Base-by-base conservation (phyloP, 2,797 vertebrate genomes). In the Hippocampus kuda region DNA sequence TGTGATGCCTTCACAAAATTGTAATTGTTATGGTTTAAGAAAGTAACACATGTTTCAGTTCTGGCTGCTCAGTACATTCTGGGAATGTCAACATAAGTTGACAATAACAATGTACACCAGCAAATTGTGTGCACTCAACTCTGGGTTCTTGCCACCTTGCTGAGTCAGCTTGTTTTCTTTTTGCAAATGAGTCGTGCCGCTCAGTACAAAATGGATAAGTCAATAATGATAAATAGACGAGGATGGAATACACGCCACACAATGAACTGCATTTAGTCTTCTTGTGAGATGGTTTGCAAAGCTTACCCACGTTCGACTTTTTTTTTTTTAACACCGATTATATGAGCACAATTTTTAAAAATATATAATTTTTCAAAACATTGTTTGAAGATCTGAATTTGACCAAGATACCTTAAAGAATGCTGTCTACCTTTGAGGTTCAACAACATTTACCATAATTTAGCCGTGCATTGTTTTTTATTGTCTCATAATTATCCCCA, bases 141-240 rank as follows among this genome's bases (percentile, higher is more conserved):
- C 10, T 7, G 10, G 54, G 54, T 24, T 56, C 54, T 27, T 57
- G 56, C 56, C 24, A 57, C 56, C 26, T 15, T 57, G 26, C 26
- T 59, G 56, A 27, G 26, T 59, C 26, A 30, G 56, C 80, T 70
- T 70, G 16, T 72, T 70, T 62, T 78, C 72, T 70, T 69, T 30
- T 38, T 78, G 54, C 49, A 61, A 61, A 61, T 61, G 20, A 38
- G 59, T 34, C 27, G 3, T 20, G 16, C 5, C 34, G 24, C 24
- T 59, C 12, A 27, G 26, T 27, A 3, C 12, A 27, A 27, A 15
- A 34, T 61, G 15, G 56, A 57, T 34, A 61, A 38, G 18, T 61
- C 27, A 61, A 30, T 61, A 61, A 61, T 20, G 59, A 34, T 61
- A 61, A 61, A 61, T 61, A 13, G 59, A 61, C 2, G 16, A 60